phyloP scores from a whole-genome alignment of 2,113 vertebrate species.

The Ceuthmochares aereus region DNA sequence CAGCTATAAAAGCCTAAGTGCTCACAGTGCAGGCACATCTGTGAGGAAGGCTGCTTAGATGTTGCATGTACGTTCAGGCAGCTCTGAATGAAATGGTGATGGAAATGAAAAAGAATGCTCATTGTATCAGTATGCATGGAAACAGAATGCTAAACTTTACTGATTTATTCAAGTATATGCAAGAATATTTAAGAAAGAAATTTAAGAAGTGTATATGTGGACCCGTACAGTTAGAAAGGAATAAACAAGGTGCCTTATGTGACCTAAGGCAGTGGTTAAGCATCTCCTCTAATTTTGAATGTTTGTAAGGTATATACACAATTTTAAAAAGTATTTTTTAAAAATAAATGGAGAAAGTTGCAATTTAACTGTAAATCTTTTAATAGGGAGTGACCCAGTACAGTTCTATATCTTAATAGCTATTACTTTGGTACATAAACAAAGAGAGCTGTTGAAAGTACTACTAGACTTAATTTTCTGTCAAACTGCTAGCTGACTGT shows the following conservation, averaged over 20 bases:
- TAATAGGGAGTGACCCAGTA: not conserved
- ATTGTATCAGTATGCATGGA: not conserved
- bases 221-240: not conserved
- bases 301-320: not conserved
- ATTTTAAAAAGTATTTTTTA: not conserved
- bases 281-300: not conserved
- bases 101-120: not conserved
- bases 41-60: not conserved
- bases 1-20: not conserved
- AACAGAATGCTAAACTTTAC: not conserved
- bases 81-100: not conserved
- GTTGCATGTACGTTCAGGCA: not conserved
- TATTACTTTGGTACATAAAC: not conserved
- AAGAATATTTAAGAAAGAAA: not conserved
- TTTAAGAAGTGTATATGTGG: not conserved
- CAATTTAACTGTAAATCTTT: not conserved
- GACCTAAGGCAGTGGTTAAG: not conserved
- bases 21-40: not conserved
- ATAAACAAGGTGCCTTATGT: not conserved
- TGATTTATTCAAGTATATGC: not conserved
- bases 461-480: not conserved
- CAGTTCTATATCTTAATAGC: not conserved
- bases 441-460: not conserved
- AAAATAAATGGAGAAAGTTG: not conserved
- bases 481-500: not conserved